A percentile compares a stretch with the other conserved stretches of the same genome.
phyloP scores from a whole-genome alignment of 2,113 vertebrate species.

The Oreochromis spilurus region DNA sequence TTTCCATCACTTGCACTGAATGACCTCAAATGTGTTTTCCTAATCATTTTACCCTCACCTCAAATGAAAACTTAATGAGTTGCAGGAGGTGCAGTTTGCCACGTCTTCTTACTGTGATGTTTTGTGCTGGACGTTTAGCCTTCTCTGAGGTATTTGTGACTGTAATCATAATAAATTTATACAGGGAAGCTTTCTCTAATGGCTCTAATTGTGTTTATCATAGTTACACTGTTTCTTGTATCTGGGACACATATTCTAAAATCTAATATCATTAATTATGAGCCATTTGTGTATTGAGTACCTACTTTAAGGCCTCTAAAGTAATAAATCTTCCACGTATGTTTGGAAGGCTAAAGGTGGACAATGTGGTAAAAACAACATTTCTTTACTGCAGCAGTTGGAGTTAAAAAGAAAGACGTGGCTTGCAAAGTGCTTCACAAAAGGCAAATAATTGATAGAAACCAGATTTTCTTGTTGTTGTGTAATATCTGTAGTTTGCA shows the following conservation, averaged over 20 bases:
- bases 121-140: background rate
- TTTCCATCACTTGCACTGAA: background rate
- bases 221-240: background rate
- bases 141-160: fast-evolving
- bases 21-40: background rate
- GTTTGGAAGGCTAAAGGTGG: background rate
- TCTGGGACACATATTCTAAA: background rate
- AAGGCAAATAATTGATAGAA: background rate
- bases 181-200: background rate
- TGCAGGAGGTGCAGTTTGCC: background rate
- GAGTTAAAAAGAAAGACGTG: background rate
- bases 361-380: background rate
- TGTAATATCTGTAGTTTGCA: background rate
- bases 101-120: background rate
- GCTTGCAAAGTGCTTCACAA: background rate
- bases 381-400: fast-evolving
- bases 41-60: background rate
- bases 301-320: background rate
- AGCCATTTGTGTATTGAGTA: background rate
- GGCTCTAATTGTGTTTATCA: background rate
- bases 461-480: background rate
- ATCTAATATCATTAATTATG: background rate
- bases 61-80: background rate
- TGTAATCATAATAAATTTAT: background rate
- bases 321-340: background rate